Conservation (phyloP, 2,113 vertebrate genomes). For the Aldabrachelys gigantea region DNA sequence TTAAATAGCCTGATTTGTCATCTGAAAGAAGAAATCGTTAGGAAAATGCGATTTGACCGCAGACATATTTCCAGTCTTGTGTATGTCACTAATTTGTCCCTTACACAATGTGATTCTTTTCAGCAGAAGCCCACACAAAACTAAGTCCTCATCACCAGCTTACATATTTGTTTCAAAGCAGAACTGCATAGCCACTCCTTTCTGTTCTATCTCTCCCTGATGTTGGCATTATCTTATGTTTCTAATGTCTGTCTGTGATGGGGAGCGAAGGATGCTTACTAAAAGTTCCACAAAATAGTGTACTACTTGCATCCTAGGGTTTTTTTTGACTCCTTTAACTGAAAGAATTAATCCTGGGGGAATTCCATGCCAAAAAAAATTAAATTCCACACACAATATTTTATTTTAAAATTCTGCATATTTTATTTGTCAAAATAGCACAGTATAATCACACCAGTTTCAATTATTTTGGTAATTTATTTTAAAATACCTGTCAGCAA, state of each 20-base stretch:
- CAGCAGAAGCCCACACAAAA: constrained; percentile 21
- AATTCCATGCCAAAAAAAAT: no score
- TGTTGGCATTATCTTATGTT: constrained; percentile 37
- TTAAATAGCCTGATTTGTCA: constrained; percentile 74
- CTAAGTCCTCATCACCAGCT: constrained; percentile 43
- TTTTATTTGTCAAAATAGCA: no score
- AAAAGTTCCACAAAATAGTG: not conserved
- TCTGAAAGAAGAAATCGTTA: constrained; percentile 62
- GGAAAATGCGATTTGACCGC: constrained; percentile 52
- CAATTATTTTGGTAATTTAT: no score
- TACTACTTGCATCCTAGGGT: not conserved
- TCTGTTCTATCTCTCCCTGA: not conserved
- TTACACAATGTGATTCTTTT: constrained; percentile 50
- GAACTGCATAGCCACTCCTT: constrained; percentile 48
- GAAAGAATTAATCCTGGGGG: not conserved
- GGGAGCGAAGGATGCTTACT: not conserved
- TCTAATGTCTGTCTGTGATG: not conserved
- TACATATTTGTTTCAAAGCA: constrained; percentile 47
- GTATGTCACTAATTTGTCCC: constrained; percentile 58
- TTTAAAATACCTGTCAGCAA: no score
- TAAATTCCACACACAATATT: no score
- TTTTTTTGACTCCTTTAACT: constrained; percentile 11
- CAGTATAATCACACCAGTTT: no score
- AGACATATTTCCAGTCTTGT: constrained; percentile 44
- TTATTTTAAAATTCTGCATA: no score